Conservation (phyloP, 2,888 invertebrate species). For the Ecdyonurus torrentis region DNA sequence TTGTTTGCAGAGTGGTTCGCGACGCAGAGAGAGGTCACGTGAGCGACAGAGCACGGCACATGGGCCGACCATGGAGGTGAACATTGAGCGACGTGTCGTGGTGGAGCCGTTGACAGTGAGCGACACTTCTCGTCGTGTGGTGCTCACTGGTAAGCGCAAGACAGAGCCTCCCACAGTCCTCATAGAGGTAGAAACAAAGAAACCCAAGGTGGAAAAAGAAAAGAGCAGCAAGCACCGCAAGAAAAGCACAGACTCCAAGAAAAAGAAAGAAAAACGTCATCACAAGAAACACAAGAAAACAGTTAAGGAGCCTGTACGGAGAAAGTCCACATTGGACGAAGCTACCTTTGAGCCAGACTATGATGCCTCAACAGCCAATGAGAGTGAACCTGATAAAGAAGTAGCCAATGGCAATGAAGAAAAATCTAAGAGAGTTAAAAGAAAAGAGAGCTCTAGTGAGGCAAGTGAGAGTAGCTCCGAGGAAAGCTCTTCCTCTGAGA, state of each 20-base stretch:
- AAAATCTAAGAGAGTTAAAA: constrained; percentile 19
- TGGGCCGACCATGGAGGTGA: no score
- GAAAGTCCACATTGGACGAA: constrained; percentile 52
- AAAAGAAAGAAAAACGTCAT: constrained; percentile 28
- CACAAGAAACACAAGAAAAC: constrained; percentile 32
- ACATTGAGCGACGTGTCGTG: no score
- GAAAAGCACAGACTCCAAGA: constrained; percentile 16
- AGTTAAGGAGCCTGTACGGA: constrained; percentile 23
- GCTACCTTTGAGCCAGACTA: constrained; percentile 59
- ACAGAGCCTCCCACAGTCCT: constrained; percentile 50
- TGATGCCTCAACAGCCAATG: constrained; percentile 41
- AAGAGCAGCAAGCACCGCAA: constrained; percentile 26
- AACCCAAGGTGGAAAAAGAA: constrained; percentile 36
- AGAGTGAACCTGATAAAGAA: constrained; percentile 27
- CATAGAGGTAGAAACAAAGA: constrained; percentile 29
- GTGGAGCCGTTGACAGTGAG: no score
- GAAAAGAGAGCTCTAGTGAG: constrained; percentile 9
- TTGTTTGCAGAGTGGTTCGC: neutral
- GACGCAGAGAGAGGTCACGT: no score
- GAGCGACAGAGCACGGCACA: no score
- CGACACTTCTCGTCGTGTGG: no score
- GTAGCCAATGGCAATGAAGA: constrained; percentile 11
- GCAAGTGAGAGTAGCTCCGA: neutral
- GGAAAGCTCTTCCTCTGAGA: constrained; percentile 4
- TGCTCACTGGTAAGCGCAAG: constrained; percentile 58